Evolutionary conservation across 2,113 vertebrate genomes (phyloP).

Genomic region (Corydoras maculifer): DNA sequence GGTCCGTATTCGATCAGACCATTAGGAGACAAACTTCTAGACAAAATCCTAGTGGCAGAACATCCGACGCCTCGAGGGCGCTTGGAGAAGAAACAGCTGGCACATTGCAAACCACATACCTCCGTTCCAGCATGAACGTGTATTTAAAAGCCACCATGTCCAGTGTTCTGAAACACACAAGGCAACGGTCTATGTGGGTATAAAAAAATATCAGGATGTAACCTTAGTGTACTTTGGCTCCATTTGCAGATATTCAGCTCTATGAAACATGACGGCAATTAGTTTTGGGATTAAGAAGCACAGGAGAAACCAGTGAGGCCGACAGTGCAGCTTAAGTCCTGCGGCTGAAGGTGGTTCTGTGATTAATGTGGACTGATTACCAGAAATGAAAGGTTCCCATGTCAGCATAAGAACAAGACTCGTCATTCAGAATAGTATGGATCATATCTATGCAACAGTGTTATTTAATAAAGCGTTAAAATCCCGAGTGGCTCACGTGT

Average conservation of each 20-base stretch:
- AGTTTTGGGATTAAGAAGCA: too few relatives aligned
- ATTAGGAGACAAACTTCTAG: slow-evolving; percentile 42
- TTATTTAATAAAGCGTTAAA: too few relatives aligned
- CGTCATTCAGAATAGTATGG: too few relatives aligned
- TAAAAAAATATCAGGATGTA: neutral
- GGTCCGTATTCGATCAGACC: neutral
- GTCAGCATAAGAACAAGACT: too few relatives aligned
- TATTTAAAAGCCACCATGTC: slow-evolving; percentile 14
- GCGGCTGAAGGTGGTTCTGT: too few relatives aligned
- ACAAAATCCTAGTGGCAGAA: slow-evolving; percentile 7
- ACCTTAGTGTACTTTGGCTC: neutral
- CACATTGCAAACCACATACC: slow-evolving; percentile 15
- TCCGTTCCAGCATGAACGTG: slow-evolving; percentile 8
- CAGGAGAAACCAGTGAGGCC: too few relatives aligned
- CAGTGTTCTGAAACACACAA: slow-evolving; percentile 4
- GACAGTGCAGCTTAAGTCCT: too few relatives aligned
- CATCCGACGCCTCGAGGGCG: slow-evolving; percentile 24
- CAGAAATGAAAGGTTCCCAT: too few relatives aligned
- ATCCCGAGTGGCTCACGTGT: too few relatives aligned
- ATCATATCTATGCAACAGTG: too few relatives aligned
- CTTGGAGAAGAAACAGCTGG: slow-evolving; percentile 28
- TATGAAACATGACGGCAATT: neutral
- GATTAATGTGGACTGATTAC: too few relatives aligned
- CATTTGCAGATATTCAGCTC: neutral
- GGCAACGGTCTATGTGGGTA: neutral